Evolutionary conservation across 1,140 invertebrate genomes (phyloP).

Genomic region (Drosophila miranda): DNA sequence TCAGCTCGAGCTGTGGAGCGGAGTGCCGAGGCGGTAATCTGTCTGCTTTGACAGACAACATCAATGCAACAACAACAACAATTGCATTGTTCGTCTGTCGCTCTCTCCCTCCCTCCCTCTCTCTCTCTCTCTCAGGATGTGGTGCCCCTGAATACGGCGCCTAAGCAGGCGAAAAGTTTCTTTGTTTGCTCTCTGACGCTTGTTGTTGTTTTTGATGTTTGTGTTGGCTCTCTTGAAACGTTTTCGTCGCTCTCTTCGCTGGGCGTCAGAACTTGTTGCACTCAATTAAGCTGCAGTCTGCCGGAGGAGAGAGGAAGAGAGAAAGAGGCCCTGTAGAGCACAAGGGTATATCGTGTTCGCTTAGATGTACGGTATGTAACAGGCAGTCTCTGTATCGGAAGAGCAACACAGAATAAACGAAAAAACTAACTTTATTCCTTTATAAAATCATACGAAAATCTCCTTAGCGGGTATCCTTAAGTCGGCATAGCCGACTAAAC

Average conservation of each 20-base stretch:
- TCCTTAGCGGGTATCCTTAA: too few relatives aligned
- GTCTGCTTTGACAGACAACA: conserved; percentile 71
- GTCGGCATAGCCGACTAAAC: too few relatives aligned
- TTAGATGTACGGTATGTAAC: too few relatives aligned
- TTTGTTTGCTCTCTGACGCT: conserved; percentile 18
- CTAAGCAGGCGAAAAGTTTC: conserved; percentile 27
- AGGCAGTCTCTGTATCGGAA: too few relatives aligned
- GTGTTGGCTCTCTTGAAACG: conserved; percentile 33
- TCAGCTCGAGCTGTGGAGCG: conserved; percentile 13
- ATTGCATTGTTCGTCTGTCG: conserved; percentile 48
- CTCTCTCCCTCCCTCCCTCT: neutral
- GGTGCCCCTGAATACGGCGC: conserved; percentile 19
- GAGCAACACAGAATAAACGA: too few relatives aligned
- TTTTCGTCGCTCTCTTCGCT: conserved; percentile 19
- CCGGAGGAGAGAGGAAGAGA: too few relatives aligned
- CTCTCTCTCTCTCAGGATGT: conserved; percentile 28
- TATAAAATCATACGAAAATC: neutral
- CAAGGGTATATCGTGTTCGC: too few relatives aligned
- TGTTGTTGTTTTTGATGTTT: neutral
- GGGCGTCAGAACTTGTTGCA: conserved; percentile 49
- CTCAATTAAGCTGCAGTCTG: conserved; percentile 35
- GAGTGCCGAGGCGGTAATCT: conserved; percentile 24
- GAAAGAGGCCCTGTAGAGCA: too few relatives aligned
- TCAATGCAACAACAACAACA: too few relatives aligned
- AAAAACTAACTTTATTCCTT: neutral